These are phyloP conservation scores for Parapsyche elsis DNA, from an alignment of 1,140 invertebrate species.

Conservation along the genomic window DNA sequence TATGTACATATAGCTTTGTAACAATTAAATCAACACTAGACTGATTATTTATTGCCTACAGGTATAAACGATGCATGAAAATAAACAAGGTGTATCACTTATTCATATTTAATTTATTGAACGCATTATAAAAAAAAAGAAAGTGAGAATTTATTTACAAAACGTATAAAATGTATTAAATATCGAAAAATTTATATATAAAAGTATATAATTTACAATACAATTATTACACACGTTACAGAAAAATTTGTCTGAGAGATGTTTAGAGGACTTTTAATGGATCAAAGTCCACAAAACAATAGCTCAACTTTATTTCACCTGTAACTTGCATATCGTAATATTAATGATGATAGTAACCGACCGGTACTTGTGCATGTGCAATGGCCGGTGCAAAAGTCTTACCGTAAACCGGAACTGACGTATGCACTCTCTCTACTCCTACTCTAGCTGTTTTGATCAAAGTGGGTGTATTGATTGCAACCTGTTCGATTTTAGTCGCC, in stretches of 20 bases:
- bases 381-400: conserved; percentile 51
- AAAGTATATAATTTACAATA: not conserved
- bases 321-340: not conserved
- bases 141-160: conserved; percentile 1
- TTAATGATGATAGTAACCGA: conserved; percentile 51
- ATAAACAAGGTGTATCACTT: not conserved
- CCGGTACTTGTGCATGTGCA: conserved; percentile 53
- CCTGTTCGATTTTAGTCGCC: conserved; percentile 56
- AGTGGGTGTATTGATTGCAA: conserved; percentile 51
- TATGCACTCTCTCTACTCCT: conserved; percentile 50
- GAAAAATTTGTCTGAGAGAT: no score
- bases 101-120: not conserved
- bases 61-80: no score
- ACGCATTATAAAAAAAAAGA: no score
- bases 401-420: conserved; percentile 54
- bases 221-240: no score
- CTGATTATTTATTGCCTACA: no score
- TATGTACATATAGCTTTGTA: no score
- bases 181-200: not conserved
- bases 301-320: no score
- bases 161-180: not conserved
- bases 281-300: no score
- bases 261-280: no score
- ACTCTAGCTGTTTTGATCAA: conserved; percentile 54
- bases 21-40: no score